Evolutionary conservation across 2,113 vertebrate species (phyloP).

Genomic region (Sylvilagus bachmani): DNA sequence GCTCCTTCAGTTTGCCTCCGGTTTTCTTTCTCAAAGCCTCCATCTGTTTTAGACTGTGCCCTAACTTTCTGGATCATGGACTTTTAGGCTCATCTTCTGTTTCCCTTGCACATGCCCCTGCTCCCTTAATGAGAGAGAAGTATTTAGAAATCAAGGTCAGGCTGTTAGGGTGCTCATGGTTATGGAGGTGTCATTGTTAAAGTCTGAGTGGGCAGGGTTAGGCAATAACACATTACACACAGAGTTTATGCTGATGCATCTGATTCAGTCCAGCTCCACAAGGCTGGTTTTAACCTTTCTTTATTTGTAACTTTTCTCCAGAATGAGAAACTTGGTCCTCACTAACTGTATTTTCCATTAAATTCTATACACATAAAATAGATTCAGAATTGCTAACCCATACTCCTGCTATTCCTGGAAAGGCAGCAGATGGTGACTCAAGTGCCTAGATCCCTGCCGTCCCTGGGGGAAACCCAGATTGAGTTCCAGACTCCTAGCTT

Average conservation of each 20-base stretch:
- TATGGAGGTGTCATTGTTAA: not conserved
- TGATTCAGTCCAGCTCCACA: not conserved
- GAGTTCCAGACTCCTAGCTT: too few relatives aligned
- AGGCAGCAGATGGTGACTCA: too few relatives aligned
- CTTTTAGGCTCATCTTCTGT: not conserved
- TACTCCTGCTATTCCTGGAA: too few relatives aligned
- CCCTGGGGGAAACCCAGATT: too few relatives aligned
- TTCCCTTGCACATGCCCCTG: not conserved
- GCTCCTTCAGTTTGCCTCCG: not conserved
- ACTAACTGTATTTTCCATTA: not conserved
- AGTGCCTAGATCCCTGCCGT: too few relatives aligned
- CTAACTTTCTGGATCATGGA: not conserved
- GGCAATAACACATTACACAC: constrained; percentile 8
- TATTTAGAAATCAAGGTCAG: constrained; percentile 23
- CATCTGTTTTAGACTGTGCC: not conserved
- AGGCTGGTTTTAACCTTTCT: not conserved
- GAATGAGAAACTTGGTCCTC: not conserved
- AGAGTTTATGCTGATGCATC: not conserved
- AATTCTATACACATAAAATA: not conserved
- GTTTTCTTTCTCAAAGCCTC: constrained; percentile 37
- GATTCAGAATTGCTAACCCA: constrained; percentile 8
- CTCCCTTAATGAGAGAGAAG: constrained; percentile 1
- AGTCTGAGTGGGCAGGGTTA: not conserved
- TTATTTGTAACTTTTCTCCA: constrained; percentile 28
- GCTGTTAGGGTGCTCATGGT: not conserved